Base-by-base conservation (phyloP, 2,888 invertebrate genomes). In the Alsophila aescularia region DNA sequence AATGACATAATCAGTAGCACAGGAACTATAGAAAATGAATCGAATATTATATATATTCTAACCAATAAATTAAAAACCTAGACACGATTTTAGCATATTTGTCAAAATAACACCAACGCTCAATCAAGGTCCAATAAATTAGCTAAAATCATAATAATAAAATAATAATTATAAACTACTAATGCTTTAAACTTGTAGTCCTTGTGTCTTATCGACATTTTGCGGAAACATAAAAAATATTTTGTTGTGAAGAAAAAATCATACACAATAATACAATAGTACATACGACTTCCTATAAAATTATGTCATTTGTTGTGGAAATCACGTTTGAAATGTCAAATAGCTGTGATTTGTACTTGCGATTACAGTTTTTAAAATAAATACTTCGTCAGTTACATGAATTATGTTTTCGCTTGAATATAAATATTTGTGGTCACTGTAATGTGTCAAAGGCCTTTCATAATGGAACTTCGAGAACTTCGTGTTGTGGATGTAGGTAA, bases 241-340 rank as follows among this genome's bases (percentile, higher is more conserved):
- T 35, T 44, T 44, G 45, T 32, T 49, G 37, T 40, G 50, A 55
- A 58, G 42, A 62, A 62, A 64, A 59, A 60, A 58, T 47, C 6
- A 51, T 35, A 56, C 39, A 58, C 35, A 56, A 50, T 60, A 61
- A 3, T 32, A 62, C 57, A 54, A 53, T 58, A 37, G 47, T 29
- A 40, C 18, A 32, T 12, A 35, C 36, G 48, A 60, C 64, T 64
- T 66, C 63, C 66, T 68, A 49, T 51, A 56, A 58, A 62, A 55
- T 66, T 66, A 66, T 63, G 67, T 66, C 61, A 66, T 64, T 47
- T 16, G 21, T 24, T 37, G 42, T 58, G 56, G 55, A 52, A 63
- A 62, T 62, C 63, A 57, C 15, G 64, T 60, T 64, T 60, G 16
- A 52, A 61, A 65, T 67, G 61, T 61, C 64, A 67, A 52, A 63